Evolutionary conservation across 2,888 invertebrate species (phyloP), one percentile per base, ranked within the genome.

Genomic region (Brachypterus glaber): DNA sequence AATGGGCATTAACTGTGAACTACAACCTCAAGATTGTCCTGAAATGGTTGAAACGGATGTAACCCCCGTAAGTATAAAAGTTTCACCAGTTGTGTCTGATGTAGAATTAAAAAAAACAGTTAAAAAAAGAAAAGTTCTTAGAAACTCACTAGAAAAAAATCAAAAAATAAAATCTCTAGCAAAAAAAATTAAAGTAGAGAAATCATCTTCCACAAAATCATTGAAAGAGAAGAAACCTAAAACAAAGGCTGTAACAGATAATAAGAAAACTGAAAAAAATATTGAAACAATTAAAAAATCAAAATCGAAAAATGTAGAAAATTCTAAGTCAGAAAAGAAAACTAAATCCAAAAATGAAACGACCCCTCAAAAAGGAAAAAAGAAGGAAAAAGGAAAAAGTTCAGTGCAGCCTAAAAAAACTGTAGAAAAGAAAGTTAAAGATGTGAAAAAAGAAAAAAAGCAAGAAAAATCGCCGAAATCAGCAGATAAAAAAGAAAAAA

Each of bases 1-100:
- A 33, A 40, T 72, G 11, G 74, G 73, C 1, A 71, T 76, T 40
- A 62, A 71, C 44, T 74, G 72, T 55, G 66, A 69, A 37, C 68
- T 75, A 40, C 55, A 58, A 47, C 71, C 73, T 35, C 67, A 69
- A 17, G 70, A 72, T 54, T 54, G 72, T 24, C 71, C 72, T 17
- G 62, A 41, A 15, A 36, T 44, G 11, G 41, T 51, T 41, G 9
- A 39, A 43, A 37, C 29, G 1, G 15, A 24, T 8, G n/a, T 24
- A 7, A n/a, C 24, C 24, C 7, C 8, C 24, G 8, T 8, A 24
- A 24, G 24, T 24, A n/a, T 8, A 24, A 24, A 24, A 24, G 24
- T 24, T 24, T 7, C 24, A 8, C n/a, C 24, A 24, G n/a, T 24
- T 24, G 24, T n/a, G 24, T 7, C 24, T 24, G 24, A 8, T 24